phyloP scores from a whole-genome alignment of 2,797 vertebrate species.

The Pangasius larnaudii region DNA sequence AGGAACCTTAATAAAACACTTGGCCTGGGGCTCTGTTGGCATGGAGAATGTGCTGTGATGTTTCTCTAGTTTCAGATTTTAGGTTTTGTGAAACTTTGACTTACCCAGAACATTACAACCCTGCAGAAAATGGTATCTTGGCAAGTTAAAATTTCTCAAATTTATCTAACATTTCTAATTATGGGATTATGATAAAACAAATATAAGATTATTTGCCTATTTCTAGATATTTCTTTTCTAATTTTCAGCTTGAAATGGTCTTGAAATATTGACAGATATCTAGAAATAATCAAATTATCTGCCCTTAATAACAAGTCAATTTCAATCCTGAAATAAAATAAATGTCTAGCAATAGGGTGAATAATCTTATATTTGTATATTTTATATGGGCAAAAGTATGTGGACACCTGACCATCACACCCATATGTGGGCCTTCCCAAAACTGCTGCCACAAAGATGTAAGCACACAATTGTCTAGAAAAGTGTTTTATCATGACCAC shows the following conservation, averaged over 20 bases:
- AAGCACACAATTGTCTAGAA: background rate
- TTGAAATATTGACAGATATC: background rate
- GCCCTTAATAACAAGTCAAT: background rate
- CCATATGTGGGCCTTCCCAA: background rate
- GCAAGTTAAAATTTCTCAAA: background rate
- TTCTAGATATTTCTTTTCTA: background rate
- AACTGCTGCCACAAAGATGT: background rate
- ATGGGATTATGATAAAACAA: background rate
- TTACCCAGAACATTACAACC: background rate
- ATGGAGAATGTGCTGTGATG: slow-evolving; percentile 4
- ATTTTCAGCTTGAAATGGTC: background rate
- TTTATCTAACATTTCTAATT: background rate
- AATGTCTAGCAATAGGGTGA: background rate
- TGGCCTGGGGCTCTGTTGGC: slow-evolving; percentile 28
- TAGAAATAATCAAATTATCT: background rate
- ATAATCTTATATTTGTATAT: background rate
- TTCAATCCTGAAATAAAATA: background rate
- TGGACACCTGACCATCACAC: background rate
- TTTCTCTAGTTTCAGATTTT: slow-evolving; percentile 45
- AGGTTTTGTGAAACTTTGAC: slow-evolving; percentile 1
- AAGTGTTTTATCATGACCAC: background rate
- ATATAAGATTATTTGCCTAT: background rate
- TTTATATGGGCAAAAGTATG: background rate
- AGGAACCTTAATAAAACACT: slow-evolving; percentile 39
- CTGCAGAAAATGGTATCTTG: background rate